Evolutionary conservation across 1,140 invertebrate genomes (phyloP).

Genomic region (Eurytemora carolleeae): DNA sequence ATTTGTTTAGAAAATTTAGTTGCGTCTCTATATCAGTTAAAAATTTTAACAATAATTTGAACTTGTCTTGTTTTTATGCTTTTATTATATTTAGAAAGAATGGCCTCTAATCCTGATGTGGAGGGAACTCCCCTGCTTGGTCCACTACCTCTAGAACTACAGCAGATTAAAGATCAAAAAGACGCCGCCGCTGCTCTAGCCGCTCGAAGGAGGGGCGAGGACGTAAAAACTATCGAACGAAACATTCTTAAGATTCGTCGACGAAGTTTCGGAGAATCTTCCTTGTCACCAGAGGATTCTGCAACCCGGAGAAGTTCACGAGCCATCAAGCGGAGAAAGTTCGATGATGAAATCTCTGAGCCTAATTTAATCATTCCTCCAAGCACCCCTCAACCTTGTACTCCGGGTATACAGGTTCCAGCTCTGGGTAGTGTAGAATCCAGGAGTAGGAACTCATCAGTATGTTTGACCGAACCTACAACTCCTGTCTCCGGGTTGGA

Average conservation of each 20-base stretch:
- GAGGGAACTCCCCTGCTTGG: background rate
- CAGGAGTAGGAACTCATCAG: conserved; percentile 32
- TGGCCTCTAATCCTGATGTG: background rate
- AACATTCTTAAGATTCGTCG: background rate
- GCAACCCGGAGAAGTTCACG: conserved; percentile 28
- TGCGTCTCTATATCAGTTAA: too few species aligned
- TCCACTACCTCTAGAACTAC: background rate
- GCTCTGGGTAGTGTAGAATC: conserved; percentile 20
- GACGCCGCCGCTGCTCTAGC: background rate
- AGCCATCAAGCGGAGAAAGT: conserved; percentile 82
- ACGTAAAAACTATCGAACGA: background rate
- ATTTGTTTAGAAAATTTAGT: too few species aligned
- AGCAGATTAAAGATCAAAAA: background rate
- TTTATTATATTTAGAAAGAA: too few species aligned
- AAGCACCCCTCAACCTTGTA: conserved; percentile 33
- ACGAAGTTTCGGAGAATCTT: conserved; percentile 5
- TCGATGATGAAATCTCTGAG: conserved; percentile 60
- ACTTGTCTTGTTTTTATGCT: too few species aligned
- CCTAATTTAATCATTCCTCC: background rate
- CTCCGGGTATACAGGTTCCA: conserved; percentile 29
- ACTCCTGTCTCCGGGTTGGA: conserved; percentile 16
- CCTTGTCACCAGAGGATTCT: conserved; percentile 31
- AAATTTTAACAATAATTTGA: too few species aligned
- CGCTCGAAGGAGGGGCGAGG: background rate
- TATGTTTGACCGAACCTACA: conserved; percentile 16